Evolutionary conservation across 2,113 vertebrate species (phyloP).

Genomic region (Pseudorhombus dupliciocellatus): DNA sequence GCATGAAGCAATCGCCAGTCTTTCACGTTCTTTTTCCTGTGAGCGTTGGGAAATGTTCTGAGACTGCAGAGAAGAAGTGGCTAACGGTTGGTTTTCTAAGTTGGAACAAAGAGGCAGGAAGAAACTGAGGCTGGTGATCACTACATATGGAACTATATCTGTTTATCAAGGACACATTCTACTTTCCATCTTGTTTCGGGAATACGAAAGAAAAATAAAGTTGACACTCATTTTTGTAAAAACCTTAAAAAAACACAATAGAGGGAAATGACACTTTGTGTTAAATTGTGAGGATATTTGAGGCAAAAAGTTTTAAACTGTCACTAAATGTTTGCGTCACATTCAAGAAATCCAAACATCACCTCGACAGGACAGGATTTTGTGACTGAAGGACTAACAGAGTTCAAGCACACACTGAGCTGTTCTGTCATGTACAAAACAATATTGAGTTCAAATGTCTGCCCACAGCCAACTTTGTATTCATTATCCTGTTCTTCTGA

Average conservation of each 20-base stretch:
- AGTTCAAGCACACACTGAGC: neutral
- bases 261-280: neutral
- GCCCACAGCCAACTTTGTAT: too few species aligned
- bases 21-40: neutral
- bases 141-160: too few species aligned
- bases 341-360: neutral
- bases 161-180: too few species aligned
- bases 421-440: too few species aligned
- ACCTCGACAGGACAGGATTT: conserved; percentile 15
- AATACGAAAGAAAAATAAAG: too few species aligned
- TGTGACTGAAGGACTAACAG: neutral
- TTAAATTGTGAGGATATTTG: neutral
- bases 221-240: too few species aligned
- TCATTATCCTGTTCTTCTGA: too few species aligned
- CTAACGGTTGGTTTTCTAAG: neutral
- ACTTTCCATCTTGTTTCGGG: too few species aligned
- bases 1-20: conserved; percentile 29
- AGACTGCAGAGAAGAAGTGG: conserved; percentile 7
- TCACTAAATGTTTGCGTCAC: neutral
- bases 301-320: neutral
- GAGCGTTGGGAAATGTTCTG: neutral
- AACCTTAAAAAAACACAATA: too few species aligned
- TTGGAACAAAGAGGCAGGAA: conserved; percentile 26
- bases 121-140: conserved; percentile 15
- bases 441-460: too few species aligned